phyloP scores from a whole-genome alignment of 2,113 vertebrate species.

The Origma solitaria region DNA sequence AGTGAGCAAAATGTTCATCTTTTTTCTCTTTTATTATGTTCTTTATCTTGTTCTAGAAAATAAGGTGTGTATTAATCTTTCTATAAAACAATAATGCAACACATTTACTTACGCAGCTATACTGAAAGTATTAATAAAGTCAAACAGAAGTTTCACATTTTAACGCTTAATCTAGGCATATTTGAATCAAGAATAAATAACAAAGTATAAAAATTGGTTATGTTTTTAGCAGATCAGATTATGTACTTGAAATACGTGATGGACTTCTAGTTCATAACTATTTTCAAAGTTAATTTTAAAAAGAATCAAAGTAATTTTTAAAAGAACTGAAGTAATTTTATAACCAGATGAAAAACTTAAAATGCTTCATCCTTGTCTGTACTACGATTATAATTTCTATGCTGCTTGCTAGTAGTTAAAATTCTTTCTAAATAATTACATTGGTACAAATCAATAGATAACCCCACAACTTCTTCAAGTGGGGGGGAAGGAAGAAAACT shows the following conservation, averaged over 20 bases:
- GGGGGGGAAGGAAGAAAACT: rapidly evolving
- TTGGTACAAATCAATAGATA: not conserved
- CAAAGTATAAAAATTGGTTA: not conserved
- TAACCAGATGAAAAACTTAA: not conserved
- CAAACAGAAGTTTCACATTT: not conserved
- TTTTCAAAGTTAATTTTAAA: not conserved
- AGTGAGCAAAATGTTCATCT: not conserved
- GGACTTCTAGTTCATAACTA: not conserved
- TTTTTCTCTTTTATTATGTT: not conserved
- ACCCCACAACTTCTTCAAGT: rapidly evolving
- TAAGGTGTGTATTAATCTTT: not conserved
- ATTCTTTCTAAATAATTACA: not conserved
- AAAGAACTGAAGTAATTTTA: not conserved
- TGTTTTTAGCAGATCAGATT: not conserved
- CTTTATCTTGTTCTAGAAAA: not conserved
- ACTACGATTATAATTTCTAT: not conserved
- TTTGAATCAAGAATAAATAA: not conserved
- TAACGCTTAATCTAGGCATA: not conserved
- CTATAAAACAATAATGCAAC: not conserved
- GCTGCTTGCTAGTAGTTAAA: not conserved
- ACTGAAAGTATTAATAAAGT: not conserved
- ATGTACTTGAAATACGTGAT: not conserved
- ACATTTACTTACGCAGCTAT: not conserved
- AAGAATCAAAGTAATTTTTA: not conserved
- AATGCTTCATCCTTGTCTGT: not conserved